A percentile compares a stretch with the other conserved stretches of the same genome.
Conservation (phyloP, 2,113 vertebrate genomes). For the Pitta sordida region DNA sequence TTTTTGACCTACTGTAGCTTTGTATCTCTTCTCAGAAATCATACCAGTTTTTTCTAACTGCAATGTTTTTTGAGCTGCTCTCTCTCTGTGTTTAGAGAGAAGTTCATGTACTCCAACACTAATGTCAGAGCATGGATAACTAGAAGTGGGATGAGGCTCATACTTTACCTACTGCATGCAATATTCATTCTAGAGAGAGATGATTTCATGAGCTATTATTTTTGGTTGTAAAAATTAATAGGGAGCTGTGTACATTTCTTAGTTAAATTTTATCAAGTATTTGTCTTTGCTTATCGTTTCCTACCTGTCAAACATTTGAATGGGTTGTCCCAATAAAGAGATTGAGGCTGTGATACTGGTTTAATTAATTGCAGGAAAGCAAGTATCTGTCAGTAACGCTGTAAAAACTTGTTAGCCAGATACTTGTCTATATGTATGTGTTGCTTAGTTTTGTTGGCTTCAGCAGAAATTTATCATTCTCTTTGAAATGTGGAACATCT, state of each 20-base stretch:
- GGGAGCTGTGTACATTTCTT: neutral
- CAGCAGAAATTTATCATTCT: conserved; percentile 62
- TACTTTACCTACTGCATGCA: neutral
- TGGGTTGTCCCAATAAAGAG: neutral
- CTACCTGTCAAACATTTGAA: neutral
- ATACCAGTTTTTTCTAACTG: neutral
- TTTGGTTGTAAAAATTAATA: neutral
- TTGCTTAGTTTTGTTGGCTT: conserved; percentile 50
- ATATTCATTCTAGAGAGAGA: neutral
- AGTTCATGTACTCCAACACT: neutral
- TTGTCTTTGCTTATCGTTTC: neutral
- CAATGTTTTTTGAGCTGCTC: neutral
- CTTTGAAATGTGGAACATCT: conserved; percentile 69
- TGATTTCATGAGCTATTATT: neutral
- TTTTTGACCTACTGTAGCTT: neutral
- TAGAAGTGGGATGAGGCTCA: neutral
- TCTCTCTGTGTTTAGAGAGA: neutral
- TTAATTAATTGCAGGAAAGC: neutral
- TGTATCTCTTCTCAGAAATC: neutral
- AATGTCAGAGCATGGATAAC: neutral
- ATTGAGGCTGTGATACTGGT: neutral
- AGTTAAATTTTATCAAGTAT: neutral
- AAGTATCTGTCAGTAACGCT: neutral
- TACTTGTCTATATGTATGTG: neutral
- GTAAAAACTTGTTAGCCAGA: conserved; percentile 11